These are phyloP conservation scores for Drosophila robusta DNA, from an alignment of 2,888 invertebrate genomes.

Conservation along the genomic window DNA sequence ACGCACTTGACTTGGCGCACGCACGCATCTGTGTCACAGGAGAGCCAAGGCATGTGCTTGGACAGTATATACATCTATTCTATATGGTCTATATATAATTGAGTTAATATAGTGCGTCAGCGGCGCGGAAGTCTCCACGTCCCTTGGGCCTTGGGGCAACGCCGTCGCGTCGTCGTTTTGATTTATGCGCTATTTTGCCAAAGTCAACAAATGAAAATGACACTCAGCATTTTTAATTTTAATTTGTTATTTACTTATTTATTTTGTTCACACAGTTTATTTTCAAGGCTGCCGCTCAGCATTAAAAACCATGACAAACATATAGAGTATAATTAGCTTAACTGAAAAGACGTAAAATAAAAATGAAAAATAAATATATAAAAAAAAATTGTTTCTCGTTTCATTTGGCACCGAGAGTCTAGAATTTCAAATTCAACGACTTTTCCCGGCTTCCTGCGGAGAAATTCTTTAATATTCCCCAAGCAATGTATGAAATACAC, in stretches of 20 bases:
- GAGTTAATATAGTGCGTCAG: slow-evolving; percentile 59
- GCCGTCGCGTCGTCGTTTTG: slow-evolving; percentile 41
- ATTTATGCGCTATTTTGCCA: slow-evolving; percentile 72
- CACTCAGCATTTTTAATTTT: slow-evolving; percentile 42
- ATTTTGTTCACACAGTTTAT: slow-evolving; percentile 14
- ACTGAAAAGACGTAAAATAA: neutral
- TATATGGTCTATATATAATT: slow-evolving; percentile 7
- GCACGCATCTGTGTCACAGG: slow-evolving; percentile 52
- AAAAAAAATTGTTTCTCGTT: slow-evolving; percentile 51
- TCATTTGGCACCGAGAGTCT: slow-evolving; percentile 64
- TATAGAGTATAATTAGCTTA: slow-evolving; percentile 5
- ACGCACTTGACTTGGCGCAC: slow-evolving; percentile 60
- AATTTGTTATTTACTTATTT: slow-evolving; percentile 15
- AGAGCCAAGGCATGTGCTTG: slow-evolving; percentile 16
- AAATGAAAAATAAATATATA: neutral
- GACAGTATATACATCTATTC: neutral
- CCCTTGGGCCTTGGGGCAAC: slow-evolving; percentile 36
- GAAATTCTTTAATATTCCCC: slow-evolving; percentile 54
- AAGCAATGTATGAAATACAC: slow-evolving; percentile 38
- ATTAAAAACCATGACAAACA: slow-evolving; percentile 41
- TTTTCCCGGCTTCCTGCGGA: slow-evolving; percentile 61
- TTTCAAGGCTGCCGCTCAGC: slow-evolving; percentile 43
- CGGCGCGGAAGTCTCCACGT: slow-evolving; percentile 61
- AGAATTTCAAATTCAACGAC: slow-evolving; percentile 54
- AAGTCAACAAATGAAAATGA: slow-evolving; percentile 76